phyloP scores from a whole-genome alignment of 2,888 invertebrate genomes.

The Drosophila emarginata region DNA sequence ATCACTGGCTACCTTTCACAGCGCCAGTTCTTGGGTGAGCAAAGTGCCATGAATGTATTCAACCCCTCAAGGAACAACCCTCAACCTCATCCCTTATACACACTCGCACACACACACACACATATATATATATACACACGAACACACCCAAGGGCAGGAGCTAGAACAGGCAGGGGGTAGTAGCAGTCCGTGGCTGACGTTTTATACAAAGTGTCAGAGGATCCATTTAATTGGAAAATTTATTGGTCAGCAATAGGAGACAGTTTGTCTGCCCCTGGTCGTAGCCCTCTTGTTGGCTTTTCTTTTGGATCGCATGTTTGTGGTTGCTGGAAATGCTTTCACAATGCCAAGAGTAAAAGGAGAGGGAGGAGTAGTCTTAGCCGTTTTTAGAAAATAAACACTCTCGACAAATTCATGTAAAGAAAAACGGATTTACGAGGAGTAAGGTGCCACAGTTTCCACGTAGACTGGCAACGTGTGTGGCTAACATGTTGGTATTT shows the following conservation, averaged over 20 bases:
- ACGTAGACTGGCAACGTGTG: slow-evolving; percentile 55
- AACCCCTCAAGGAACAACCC: slow-evolving; percentile 71
- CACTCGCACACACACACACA: slow-evolving; percentile 26
- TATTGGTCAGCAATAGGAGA: slow-evolving; percentile 68
- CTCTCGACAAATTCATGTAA: slow-evolving; percentile 57
- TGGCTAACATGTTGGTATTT: slow-evolving; percentile 61
- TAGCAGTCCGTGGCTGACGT: slow-evolving; percentile 58
- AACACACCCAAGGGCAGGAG: slow-evolving; percentile 42
- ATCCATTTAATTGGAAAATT: slow-evolving; percentile 80
- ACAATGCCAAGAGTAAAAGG: slow-evolving; percentile 13
- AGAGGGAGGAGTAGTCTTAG: slow-evolving; percentile 17
- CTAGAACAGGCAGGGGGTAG: slow-evolving; percentile 60
- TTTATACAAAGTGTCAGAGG: slow-evolving; percentile 76
- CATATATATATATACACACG: slow-evolving; percentile 28
- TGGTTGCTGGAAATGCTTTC: slow-evolving; percentile 71
- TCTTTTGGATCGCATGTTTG: slow-evolving; percentile 63
- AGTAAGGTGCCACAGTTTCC: slow-evolving; percentile 51
- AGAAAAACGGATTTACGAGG: slow-evolving; percentile 51
- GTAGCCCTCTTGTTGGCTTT: slow-evolving; percentile 66
- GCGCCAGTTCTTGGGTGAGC: slow-evolving; percentile 69
- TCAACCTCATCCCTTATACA: slow-evolving; percentile 72
- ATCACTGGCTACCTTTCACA: slow-evolving; percentile 73
- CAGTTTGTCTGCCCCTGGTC: slow-evolving; percentile 57
- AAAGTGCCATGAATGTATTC: slow-evolving; percentile 62
- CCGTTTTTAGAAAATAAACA: slow-evolving; percentile 28